Base-by-base conservation (phyloP, 1,140 invertebrate genomes). In the Acarapis woodi region DNA sequence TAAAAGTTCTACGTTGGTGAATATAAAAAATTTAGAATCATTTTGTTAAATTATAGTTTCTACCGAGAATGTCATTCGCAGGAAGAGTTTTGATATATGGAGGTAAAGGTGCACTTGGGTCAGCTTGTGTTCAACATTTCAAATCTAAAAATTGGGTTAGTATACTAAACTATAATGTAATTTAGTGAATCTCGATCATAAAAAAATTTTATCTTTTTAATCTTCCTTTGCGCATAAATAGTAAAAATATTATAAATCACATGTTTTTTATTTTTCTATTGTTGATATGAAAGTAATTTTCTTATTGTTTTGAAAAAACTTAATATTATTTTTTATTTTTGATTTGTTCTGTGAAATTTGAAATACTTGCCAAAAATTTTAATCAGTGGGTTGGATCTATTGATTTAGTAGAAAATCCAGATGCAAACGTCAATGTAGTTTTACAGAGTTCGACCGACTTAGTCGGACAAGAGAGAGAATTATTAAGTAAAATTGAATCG, bases 31-130 rank as follows among this genome's bases (percentile, higher is more conserved):
- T 12, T 12, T 36, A 14, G 14, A 18, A 20, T 35, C 34, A 19
- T 35, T n/a, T n/a, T n/a, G n/a, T 38, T 42, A 15, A 31, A 15
- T 30, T 14, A 18, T 14, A 18, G 9, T 3, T 28, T 2, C n/a
- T 5, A 14, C 15, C 5, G 23, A 39, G 25, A 18, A 38, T 35
- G 20, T n/a, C 45, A 18, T 43, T 44, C 39, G 38, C 53, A 3
- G 68, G 71, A 51, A 67, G 70, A 53, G 70, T 88, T 38, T 55
- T 90, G 33, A 65, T 93, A 47, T 90, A 90, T 51, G 88, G 88
- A 39, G 88, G 87, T 5, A 72, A 72, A 54, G 88, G 88, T 42
- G 88, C 88, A 26, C 60, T 96, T 15, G 88, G 88, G 14, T 68
- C 71, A 3, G 66, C 66, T 37, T 74, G 78, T 50, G 71, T 94